Conservation (phyloP, 2,797 vertebrate genomes). For the Pangasius sanitwongsei region DNA sequence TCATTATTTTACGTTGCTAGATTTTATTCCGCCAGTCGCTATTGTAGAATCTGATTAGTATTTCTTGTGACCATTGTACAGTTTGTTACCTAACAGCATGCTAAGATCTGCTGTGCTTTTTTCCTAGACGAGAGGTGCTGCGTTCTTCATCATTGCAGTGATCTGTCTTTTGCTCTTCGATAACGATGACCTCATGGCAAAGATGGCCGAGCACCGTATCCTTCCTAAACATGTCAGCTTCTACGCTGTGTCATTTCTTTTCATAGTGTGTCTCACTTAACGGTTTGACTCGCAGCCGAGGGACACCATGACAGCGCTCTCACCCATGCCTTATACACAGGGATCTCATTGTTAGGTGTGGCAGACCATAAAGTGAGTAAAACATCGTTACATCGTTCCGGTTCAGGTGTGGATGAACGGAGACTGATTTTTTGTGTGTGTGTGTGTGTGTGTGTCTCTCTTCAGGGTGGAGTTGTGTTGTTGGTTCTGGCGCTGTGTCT, state of each 20-base stretch:
- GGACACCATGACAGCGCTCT: conserved; percentile 96
- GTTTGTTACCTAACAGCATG: not conserved
- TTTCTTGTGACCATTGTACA: not conserved
- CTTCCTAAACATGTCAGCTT: conserved; percentile 65
- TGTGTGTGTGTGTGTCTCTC: not conserved
- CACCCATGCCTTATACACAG: conserved; percentile 91
- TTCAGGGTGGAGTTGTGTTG: conserved; percentile 92
- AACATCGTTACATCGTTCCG: not conserved
- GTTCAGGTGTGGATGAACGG: not conserved
- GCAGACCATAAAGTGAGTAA: conserved; percentile 94
- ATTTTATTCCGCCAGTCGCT: not conserved
- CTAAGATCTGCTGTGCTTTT: not conserved
- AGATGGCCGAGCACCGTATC: conserved; percentile 99
- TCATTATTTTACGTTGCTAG: too few species aligned
- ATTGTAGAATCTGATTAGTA: not conserved
- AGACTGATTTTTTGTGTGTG: not conserved
- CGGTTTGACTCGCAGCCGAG: conserved; percentile 79
- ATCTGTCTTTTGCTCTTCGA: conserved; percentile 96
- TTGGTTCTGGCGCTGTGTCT: conserved; percentile 89
- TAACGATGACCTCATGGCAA: conserved; percentile 98
- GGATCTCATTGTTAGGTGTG: conserved; percentile 91
- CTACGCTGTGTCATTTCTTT: not conserved
- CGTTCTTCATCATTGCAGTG: conserved; percentile 94
- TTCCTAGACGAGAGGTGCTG: conserved; percentile 90
- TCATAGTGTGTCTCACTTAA: conserved; percentile 55